Conservation (phyloP, 1,140 invertebrate genomes). For the Liolophura sinensis region DNA sequence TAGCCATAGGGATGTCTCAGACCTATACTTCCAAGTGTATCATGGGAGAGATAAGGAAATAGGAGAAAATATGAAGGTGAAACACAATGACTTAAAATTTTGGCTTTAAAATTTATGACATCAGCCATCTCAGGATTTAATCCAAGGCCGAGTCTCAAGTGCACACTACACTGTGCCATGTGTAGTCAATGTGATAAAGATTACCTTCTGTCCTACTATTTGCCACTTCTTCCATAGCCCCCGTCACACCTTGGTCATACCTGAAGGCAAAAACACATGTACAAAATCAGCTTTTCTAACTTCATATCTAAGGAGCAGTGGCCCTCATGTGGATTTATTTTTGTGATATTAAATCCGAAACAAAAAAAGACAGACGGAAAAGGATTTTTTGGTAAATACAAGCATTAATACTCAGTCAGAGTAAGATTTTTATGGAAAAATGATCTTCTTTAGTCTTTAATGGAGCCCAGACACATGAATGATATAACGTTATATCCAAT, state of each 20-base stretch:
- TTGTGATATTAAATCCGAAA: background rate
- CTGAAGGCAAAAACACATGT: conserved; percentile 15
- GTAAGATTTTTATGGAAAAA: too few relatives aligned
- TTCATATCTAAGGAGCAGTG: background rate
- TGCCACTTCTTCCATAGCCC: conserved; percentile 43
- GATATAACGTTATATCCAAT: too few relatives aligned
- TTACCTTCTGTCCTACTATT: conserved; percentile 36
- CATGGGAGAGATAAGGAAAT: too few relatives aligned
- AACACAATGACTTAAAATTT: too few relatives aligned
- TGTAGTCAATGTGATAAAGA: background rate
- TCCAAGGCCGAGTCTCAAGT: too few relatives aligned
- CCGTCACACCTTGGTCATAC: conserved; percentile 46
- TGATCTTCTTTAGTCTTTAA: too few relatives aligned
- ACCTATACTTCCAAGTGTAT: too few relatives aligned
- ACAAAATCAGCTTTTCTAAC: background rate
- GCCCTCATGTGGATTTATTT: background rate
- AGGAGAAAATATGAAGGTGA: too few relatives aligned
- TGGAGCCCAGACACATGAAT: too few relatives aligned
- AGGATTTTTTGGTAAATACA: background rate
- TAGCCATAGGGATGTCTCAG: too few relatives aligned
- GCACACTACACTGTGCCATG: background rate
- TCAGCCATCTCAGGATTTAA: too few relatives aligned
- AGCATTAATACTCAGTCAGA: background rate
- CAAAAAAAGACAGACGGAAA: background rate
- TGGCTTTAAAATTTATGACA: too few relatives aligned